Percentiles rank a stretch among this genome's conserved stretches.
phyloP scores from a whole-genome alignment of 2,888 invertebrate genomes.

The Morpho deidamia region DNA sequence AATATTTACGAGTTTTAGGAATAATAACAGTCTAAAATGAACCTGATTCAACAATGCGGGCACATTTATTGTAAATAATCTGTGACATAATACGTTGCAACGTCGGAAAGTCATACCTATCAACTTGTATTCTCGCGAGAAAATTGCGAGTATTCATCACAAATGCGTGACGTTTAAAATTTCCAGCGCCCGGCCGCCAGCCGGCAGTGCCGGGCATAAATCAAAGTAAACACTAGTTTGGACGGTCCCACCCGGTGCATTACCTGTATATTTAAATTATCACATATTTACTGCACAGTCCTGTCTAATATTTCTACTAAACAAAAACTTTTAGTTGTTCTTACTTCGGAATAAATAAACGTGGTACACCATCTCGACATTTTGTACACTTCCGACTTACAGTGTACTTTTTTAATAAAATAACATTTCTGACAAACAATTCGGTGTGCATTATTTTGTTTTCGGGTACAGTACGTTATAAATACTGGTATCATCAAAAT shows the following conservation, averaged over 20 bases:
- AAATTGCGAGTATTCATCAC: constrained; percentile 75
- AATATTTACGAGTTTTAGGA: constrained; percentile 8
- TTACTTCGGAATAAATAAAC: neutral
- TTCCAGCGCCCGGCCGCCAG: constrained; percentile 45
- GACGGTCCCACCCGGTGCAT: constrained; percentile 39
- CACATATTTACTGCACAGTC: constrained; percentile 18
- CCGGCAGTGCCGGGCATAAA: constrained; percentile 55
- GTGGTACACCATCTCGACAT: neutral
- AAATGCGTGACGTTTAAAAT: constrained; percentile 74
- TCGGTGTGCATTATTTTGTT: constrained; percentile 6
- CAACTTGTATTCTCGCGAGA: constrained; percentile 57
- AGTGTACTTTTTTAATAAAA: neutral
- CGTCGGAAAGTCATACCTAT: constrained; percentile 46
- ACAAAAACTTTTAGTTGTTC: constrained; percentile 2
- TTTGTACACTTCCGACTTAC: too few species aligned
- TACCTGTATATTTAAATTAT: constrained; percentile 30
- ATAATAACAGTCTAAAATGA: constrained; percentile 4
- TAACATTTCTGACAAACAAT: neutral
- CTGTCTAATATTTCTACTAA: constrained; percentile 14
- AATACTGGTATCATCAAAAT: constrained; percentile 19
- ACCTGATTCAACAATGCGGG: constrained; percentile 11
- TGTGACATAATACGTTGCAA: constrained; percentile 34
- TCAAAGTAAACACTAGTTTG: constrained; percentile 64
- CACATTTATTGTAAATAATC: constrained; percentile 24
- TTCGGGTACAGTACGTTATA: constrained; percentile 14